phyloP scores from a whole-genome alignment of 2,113 vertebrate species.

The Actenoides hombroni region DNA sequence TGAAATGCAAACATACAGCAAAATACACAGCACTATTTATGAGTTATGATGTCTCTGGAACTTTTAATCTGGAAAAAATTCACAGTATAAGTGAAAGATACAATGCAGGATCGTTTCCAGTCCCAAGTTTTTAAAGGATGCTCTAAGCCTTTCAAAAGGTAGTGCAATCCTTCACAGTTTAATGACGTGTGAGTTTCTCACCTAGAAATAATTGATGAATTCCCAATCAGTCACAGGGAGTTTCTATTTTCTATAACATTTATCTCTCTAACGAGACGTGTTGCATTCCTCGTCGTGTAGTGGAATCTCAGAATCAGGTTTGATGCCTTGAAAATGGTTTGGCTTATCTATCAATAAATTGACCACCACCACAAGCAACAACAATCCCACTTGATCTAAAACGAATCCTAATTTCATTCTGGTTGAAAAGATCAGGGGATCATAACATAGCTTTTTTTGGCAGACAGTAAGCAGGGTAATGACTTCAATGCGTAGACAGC shows the following conservation, averaged over 20 bases:
- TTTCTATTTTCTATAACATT: neutral
- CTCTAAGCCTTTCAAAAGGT: neutral
- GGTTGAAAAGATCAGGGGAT: neutral
- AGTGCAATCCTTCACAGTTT: neutral
- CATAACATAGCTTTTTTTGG: neutral
- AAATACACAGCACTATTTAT: neutral
- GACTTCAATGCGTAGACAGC: neutral
- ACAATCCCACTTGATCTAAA: neutral
- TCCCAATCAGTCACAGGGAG: neutral
- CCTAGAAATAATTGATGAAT: neutral
- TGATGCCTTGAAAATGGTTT: neutral
- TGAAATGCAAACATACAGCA: neutral
- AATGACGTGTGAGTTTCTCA: neutral
- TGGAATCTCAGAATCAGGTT: neutral
- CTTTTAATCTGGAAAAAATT: neutral
- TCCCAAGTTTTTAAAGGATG: neutral
- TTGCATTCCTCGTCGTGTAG: neutral
- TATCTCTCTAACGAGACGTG: neutral
- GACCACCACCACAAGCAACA: neutral
- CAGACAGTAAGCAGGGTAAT: neutral
- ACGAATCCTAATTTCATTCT: neutral
- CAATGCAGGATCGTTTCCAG: neutral
- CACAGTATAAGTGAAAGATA: neutral
- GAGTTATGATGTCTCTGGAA: neutral
- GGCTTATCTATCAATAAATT: neutral